A percentile compares a stretch with the other conserved stretches of the same genome.
phyloP scores from a whole-genome alignment of 2,797 vertebrate species.

The Aphelocoma californica region DNA sequence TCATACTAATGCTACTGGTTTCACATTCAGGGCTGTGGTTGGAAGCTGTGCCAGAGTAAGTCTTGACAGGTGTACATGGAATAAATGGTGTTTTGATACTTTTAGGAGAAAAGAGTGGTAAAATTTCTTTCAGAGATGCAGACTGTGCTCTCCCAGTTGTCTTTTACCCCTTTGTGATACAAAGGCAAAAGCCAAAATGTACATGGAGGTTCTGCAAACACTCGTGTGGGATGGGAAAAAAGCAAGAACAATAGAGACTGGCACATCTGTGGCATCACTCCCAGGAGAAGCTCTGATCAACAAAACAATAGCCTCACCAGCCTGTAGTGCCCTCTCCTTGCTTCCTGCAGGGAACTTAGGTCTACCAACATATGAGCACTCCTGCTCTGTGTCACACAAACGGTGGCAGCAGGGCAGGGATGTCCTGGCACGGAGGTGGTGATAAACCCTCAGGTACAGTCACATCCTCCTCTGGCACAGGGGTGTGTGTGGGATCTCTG shows the following conservation, averaged over 20 bases:
- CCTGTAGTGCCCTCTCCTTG: not conserved
- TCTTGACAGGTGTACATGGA: not conserved
- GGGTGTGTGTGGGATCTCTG: not conserved
- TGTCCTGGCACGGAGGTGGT: not conserved
- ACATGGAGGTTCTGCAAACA: not conserved
- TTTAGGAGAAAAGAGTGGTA: not conserved
- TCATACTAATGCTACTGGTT: not conserved
- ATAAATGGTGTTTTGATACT: not conserved
- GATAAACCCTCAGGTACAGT: not conserved
- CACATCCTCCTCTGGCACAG: not conserved
- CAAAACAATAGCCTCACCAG: not conserved
- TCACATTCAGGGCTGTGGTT: not conserved
- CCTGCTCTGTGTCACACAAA: not conserved
- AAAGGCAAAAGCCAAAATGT: not conserved
- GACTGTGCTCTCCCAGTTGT: not conserved
- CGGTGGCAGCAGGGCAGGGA: not conserved
- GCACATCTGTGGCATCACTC: not conserved
- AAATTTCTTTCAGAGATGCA: not conserved
- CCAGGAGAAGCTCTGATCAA: not conserved
- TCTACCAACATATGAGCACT: accelerated
- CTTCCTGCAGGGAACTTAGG: not conserved
- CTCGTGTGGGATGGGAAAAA: accelerated
- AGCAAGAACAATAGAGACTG: not conserved
- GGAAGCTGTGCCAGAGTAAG: not conserved
- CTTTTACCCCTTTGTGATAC: not conserved